Conservation (phyloP, 2,113 vertebrate species). For the Psettodes erumei region DNA sequence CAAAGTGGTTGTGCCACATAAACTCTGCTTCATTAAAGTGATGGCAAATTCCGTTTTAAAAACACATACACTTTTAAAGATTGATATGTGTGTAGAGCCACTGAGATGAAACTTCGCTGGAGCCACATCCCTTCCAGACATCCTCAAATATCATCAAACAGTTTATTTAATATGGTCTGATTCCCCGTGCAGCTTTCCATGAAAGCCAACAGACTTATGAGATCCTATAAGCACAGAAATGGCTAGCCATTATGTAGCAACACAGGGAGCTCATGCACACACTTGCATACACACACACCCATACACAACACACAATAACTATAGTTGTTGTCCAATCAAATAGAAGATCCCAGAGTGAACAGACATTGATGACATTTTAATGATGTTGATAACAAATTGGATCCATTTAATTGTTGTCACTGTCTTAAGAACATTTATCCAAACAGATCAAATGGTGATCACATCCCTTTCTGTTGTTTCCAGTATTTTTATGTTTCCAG, state of each 20-base stretch:
- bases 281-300: not conserved
- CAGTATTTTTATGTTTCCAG: not conserved
- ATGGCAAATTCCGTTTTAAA: slow-evolving; percentile 40
- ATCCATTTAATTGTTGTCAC: not conserved
- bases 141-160: slow-evolving; percentile 51
- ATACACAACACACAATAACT: not conserved
- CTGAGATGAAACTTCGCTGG: slow-evolving; percentile 10
- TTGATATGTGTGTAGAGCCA: slow-evolving; percentile 26
- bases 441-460: not conserved
- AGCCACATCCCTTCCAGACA: slow-evolving; percentile 21
- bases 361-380: no score
- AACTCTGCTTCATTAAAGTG: slow-evolving; percentile 33
- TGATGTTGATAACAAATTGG: no score
- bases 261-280: not conserved
- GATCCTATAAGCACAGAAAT: slow-evolving; percentile 11
- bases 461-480: not conserved
- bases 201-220: slow-evolving; percentile 2
- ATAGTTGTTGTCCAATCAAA: slow-evolving; percentile 2
- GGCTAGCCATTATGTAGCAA: not conserved
- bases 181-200: slow-evolving; percentile 7
- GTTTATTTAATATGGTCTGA: slow-evolving; percentile 44
- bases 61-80: slow-evolving; percentile 42
- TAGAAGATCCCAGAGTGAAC: not conserved
- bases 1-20: not conserved
- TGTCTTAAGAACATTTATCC: not conserved